A percentile compares a stretch with the other conserved stretches of the same genome.
Conservation (phyloP, 1,140 invertebrate species). For the Rhagoletis zephyria region DNA sequence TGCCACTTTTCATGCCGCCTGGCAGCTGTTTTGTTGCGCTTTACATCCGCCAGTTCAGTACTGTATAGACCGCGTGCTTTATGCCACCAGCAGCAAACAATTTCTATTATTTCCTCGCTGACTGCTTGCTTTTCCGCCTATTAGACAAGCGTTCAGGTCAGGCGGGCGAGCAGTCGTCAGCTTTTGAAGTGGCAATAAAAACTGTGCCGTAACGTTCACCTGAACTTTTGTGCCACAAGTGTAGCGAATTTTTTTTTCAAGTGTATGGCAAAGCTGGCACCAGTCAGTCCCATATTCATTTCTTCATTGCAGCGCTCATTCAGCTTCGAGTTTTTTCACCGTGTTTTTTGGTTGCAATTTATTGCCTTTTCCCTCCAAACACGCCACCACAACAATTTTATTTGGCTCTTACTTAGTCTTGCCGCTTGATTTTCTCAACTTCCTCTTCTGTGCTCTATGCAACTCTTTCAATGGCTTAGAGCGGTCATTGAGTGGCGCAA, state of each 20-base stretch:
- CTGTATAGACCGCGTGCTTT: conserved; percentile 6
- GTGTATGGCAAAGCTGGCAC: too few species aligned
- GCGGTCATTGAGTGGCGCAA: background rate
- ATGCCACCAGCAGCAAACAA: conserved; percentile 31
- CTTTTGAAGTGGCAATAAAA: conserved; percentile 8
- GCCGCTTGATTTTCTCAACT: background rate
- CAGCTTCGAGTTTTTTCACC: background rate
- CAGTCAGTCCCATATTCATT: background rate
- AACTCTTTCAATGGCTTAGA: background rate
- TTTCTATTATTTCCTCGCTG: conserved; percentile 26
- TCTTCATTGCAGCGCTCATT: background rate
- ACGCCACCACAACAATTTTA: conserved; percentile 36
- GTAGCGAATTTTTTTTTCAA: conserved; percentile 2
- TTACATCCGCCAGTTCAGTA: background rate
- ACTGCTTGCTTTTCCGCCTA: background rate
- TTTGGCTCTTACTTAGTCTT: background rate
- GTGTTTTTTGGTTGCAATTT: background rate
- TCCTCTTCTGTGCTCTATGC: background rate
- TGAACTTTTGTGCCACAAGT: conserved; percentile 50
- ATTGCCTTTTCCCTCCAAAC: background rate
- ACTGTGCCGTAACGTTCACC: conserved; percentile 33
- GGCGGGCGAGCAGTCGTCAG: background rate
- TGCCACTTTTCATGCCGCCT: conserved; percentile 11
- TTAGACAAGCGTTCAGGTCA: background rate
- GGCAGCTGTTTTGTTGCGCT: background rate